Evolutionary conservation across 1,140 invertebrate genomes (phyloP), one percentile per base, ranked within the genome.

Genomic region (Pogonomyrmex barbatus): DNA sequence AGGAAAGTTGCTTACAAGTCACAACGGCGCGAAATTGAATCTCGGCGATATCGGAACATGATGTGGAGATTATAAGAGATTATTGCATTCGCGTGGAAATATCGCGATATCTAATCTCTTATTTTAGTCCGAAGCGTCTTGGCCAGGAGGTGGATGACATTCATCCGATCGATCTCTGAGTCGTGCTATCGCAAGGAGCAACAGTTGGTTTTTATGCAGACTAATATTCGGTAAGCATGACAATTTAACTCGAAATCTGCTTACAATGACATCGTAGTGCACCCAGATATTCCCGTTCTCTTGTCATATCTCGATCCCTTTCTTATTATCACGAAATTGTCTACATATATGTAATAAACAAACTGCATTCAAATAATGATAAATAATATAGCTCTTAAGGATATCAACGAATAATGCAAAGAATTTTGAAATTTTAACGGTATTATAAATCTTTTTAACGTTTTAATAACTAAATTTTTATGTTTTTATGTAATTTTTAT

Each of bases 181-280:
- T 70, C 87, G 76, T 78, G 89, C 89, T 54, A 71, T 85, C 77
- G 86, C 89, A 88, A 88, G 87, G 85, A 91, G 90, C 90, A 91
- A 91, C 90, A 91, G 90, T 91, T 91, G 90, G 90, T 91, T 91
- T 91, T 91, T 91, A 91, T 91, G 88, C 86, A 89, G 89, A 91
- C 87, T 91, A 91, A 91, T 91, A 89, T 91, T 90, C 89, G 89
- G 77, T 78, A 87, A 90, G 89, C 89, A 87, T 90, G 89, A 90
- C 89, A 84, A 90, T 90, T 90, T 88, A 86, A 90, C 83, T 90
- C 68, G 68, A 78, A 90, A 90, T 90, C 82, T 63, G 70, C 71
- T 68, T 70, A 79, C 75, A 86, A 86, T 76, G 84, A 54, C 65
- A 56, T 58, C 70, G 56, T 65, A 52, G 76, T 78, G 42, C 50